Evolutionary conservation across 2,113 vertebrate species (phyloP).

Genomic region (Ranitomeya imitator): DNA sequence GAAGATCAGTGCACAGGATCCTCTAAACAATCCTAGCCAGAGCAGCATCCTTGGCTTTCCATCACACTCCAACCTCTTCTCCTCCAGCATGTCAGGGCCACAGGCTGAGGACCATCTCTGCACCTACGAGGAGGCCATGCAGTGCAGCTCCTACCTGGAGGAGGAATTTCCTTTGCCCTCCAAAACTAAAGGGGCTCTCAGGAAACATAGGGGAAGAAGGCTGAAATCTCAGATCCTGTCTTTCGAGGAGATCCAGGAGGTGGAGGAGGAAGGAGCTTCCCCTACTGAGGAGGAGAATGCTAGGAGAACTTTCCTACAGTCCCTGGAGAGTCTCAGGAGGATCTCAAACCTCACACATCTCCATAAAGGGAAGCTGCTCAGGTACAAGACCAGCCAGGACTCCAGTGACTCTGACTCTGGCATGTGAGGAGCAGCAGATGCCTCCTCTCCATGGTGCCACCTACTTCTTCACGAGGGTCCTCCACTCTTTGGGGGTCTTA

Average conservation of each 20-base stretch:
- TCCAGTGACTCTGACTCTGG: conserved; percentile 86
- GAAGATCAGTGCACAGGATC: neutral
- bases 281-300: conserved; percentile 93
- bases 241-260: conserved; percentile 82
- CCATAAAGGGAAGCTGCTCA: conserved; percentile 69
- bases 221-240: conserved; percentile 58
- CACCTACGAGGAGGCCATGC: conserved; percentile 82
- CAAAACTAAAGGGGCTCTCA: conserved; percentile 73
- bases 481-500: too few relatives aligned
- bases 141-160: conserved; percentile 74
- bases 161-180: conserved; percentile 88
- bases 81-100: conserved; percentile 76
- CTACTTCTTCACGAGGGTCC: neutral
- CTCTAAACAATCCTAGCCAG: too few relatives aligned
- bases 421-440: neutral
- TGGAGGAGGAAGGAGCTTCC: conserved; percentile 92
- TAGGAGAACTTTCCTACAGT: conserved; percentile 91
- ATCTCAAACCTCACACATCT: conserved; percentile 65
- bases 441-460: neutral
- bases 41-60: neutral
- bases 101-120: conserved; percentile 78
- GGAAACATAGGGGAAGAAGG: conserved; percentile 66
- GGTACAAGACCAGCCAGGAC: conserved; percentile 65
- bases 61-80: neutral
- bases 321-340: conserved; percentile 90